Conservation (phyloP, 2,113 vertebrate genomes). For the Apus apus region DNA sequence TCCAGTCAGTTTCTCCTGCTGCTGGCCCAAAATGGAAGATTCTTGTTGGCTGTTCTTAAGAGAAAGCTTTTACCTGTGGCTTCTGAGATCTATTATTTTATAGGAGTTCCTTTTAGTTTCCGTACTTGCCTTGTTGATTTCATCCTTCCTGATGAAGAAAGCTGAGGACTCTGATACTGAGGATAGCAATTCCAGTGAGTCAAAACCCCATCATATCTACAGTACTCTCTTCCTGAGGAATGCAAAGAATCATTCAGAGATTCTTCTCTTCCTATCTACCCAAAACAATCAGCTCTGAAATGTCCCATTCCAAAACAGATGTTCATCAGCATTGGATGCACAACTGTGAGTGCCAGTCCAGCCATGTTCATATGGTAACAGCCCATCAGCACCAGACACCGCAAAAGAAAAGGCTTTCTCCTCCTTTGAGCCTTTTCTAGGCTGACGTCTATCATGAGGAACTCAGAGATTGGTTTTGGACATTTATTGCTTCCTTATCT, state of each 20-base stretch:
- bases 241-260: background rate
- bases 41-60: background rate
- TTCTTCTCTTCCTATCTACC: background rate
- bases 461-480: background rate
- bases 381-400: background rate
- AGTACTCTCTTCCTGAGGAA: background rate
- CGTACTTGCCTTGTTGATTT: background rate
- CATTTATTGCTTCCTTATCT: background rate
- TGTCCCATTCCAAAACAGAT: background rate
- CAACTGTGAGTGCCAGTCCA: background rate
- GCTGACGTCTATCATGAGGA: background rate
- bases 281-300: background rate
- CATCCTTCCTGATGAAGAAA: background rate
- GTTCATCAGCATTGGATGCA: background rate
- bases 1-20: background rate
- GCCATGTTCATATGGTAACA: background rate
- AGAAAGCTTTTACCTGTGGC: background rate
- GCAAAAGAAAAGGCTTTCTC: background rate
- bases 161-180: background rate
- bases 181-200: background rate
- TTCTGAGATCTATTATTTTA: background rate
- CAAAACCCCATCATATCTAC: background rate
- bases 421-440: background rate
- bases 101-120: background rate
- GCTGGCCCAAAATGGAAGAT: background rate